Evolutionary conservation across 1,140 invertebrate genomes (phyloP).

Genomic region (Linepithema humile): DNA sequence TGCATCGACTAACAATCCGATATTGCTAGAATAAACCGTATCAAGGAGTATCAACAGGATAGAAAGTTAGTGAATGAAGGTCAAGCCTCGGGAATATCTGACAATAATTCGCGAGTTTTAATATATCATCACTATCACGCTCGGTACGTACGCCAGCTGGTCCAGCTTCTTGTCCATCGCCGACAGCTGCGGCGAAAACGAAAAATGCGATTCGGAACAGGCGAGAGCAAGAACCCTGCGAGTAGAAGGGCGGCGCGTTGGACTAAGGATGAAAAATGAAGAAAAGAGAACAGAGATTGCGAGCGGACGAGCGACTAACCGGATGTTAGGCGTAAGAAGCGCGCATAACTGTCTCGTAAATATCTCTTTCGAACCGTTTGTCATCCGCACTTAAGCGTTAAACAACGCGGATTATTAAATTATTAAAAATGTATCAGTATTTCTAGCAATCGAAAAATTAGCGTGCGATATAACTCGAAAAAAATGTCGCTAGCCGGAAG

Average conservation of each 20-base stretch:
- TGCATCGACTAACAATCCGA: no score
- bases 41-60: no score
- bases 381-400: neutral
- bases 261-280: slow-evolving; percentile 35
- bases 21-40: no score
- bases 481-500: no score
- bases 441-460: neutral
- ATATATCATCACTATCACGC: neutral
- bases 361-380: neutral
- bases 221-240: slow-evolving; percentile 64
- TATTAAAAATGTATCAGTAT: neutral
- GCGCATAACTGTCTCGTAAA: slow-evolving; percentile 4
- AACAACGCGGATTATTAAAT: neutral
- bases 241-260: neutral
- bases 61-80: no score
- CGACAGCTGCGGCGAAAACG: slow-evolving; percentile 84
- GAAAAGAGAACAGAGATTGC: slow-evolving; percentile 1
- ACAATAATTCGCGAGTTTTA: neutral
- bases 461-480: neutral
- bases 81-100: no score
- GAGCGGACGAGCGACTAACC: neutral
- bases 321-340: slow-evolving; percentile 27
- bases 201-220: slow-evolving; percentile 73
- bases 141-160: slow-evolving; percentile 83
- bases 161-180: slow-evolving; percentile 86